Base-by-base conservation (phyloP, 2,888 invertebrate genomes). In the Oligia fasciuncula region DNA sequence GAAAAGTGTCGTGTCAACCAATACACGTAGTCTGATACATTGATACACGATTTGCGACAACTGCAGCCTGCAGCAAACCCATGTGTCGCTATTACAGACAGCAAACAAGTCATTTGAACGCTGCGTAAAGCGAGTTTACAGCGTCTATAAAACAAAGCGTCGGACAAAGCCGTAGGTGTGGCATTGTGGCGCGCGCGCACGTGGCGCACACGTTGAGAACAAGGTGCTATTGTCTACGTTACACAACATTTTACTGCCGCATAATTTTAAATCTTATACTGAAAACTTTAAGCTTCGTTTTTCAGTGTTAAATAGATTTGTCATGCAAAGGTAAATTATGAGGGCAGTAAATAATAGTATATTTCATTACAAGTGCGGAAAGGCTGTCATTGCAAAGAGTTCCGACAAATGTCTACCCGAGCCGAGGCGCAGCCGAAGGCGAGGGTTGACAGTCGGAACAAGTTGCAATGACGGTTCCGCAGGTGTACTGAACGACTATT, bases 191-290 rank as follows among this genome's bases (percentile, higher is more conserved):
- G 80, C 83, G 75, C 76, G 87, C 89, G 87, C 95, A 95, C 94
- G 94, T 94, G 94, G 88, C 86, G 70, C 90, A 91, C 94, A 94
- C 94, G 94, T 94, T 93, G 82, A 84, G 73, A 6, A 89, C 90
- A 89, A 93, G 93, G 94, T 93, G 91, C 91, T 89, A 93, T 95
- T 95, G 94, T 94, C 91, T 92, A 78, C n/a, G 51, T 85, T 85
- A 86, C 77, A 77, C 85, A 81, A 90, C 88, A 3, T 54, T 85
- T 83, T 80, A 73, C 54, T 73, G 81, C 82, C 43, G n/a, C 19
- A 54, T 65, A 14, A 86, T 72, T 80, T 73, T 80, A 72, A 72
- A 79, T 83, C 72, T 73, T 87, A 86, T 66, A 8, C 0, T 1
- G 0, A 23, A 4, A 6, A 0, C 0, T 0, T 14, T 83, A 80